phyloP scores from a whole-genome alignment of 2,113 vertebrate genomes.

The Gavia stellata region DNA sequence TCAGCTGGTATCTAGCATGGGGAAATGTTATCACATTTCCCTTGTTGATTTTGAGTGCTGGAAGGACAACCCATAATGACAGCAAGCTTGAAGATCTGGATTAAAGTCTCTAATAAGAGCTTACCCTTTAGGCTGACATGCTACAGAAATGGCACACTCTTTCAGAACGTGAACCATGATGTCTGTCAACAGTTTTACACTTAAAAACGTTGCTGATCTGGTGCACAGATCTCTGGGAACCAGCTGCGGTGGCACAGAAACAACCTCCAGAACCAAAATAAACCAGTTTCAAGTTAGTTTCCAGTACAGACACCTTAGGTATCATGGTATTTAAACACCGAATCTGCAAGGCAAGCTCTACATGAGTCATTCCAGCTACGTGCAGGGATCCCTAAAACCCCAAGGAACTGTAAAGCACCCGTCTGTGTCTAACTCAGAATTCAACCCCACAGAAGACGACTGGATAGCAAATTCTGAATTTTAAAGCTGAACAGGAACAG shows the following conservation, averaged over 20 bases:
- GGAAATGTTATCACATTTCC: not conserved
- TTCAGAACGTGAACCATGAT: not conserved
- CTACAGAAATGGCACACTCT: not conserved
- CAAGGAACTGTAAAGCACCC: not conserved
- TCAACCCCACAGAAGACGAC: not conserved
- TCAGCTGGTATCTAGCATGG: not conserved
- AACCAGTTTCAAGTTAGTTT: not conserved
- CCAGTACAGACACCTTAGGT: not conserved
- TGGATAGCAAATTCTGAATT: not conserved
- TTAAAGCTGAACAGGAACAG: not conserved
- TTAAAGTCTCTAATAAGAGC: not conserved
- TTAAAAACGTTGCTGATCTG: not conserved
- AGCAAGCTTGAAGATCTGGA: not conserved
- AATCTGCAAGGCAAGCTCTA: not conserved
- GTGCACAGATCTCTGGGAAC: not conserved
- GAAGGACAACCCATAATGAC: not conserved
- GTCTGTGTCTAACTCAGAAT: not conserved
- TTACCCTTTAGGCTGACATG: not conserved
- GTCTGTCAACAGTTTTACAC: not conserved
- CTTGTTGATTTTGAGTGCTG: not conserved
- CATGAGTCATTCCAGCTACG: not conserved
- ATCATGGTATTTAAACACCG: not conserved
- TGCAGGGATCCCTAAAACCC: not conserved
- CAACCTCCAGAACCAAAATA: not conserved
- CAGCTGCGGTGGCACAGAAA: not conserved